Base-by-base conservation (phyloP, 1,140 invertebrate genomes). In the Coptotermes formosanus region DNA sequence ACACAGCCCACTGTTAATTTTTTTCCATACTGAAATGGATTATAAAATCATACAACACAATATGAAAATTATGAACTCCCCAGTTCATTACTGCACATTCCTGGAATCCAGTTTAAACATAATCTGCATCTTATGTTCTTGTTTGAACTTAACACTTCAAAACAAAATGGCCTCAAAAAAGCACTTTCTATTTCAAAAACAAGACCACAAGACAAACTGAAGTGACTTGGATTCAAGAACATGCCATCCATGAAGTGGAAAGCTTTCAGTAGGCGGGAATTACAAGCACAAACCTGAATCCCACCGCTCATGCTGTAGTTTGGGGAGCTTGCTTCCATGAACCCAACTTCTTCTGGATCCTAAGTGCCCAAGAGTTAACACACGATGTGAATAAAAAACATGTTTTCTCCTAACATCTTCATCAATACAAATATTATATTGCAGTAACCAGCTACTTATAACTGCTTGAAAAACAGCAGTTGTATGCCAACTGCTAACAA, bases 281-380 rank as follows among this genome's bases (percentile, higher is more conserved):
- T 84, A 45, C 85, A 64, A 86, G 85, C 83, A 89, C 89, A 89
- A 89, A 89, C 88, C 89, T 88, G 89, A 88, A 87, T 89, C 88
- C 88, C 88, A 89, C 87, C 88, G 87, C 87, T 88, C 88, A 88
- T 88, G 88, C 85, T 87, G 87, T 86, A 87, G 87, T 86, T 88
- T 87, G 87, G 86, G 85, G 87, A 75, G 87, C 87, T 87, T 88
- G 87, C 88, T 87, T 89, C 88, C 88, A 88, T 87, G 86, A 82
- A 75, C 55, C 85, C 82, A 81, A 86, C 82, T 86, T 86, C 85
- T 75, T 86, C 85, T 82, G 85, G 75, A 59, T 86, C 85, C 85
- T 86, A 86, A 45, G 52, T 84, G 83, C 83, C 83, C 83, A 84
- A 84, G 83, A 86, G 85, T 81, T 86, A 82, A 86, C 59, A 86